Base-by-base conservation (phyloP, 2,113 vertebrate genomes). In the Cyprinodon brontotheroides region DNA sequence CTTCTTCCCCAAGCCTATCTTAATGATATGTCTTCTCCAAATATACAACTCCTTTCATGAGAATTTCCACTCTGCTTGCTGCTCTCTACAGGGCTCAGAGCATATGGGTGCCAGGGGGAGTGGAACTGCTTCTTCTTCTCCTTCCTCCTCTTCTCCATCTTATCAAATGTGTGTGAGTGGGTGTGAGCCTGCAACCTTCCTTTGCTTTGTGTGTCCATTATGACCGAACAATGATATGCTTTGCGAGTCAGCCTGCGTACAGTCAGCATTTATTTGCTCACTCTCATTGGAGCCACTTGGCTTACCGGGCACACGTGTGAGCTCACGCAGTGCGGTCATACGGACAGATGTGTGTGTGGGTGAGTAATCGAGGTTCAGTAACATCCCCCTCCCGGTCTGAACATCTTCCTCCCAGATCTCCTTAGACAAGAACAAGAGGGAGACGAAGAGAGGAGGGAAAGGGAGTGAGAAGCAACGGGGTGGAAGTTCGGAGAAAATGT, bases 21-120 rank as follows among this genome's bases (percentile, higher is more conserved):
- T 94, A 95, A 95, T 90, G 89, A 95, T 91, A 95, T 73, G 93
- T 92, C 94, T 95, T 94, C 92, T 92, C 93, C 95, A 95, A 96
- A 95, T 82, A 93, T 80, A 94, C 92, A 92, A 93, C 91, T 93
- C 90, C 90, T 96, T 96, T 95, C 95, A 95, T 96, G 94, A 95
- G 93, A 95, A 90, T 93, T 95, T 95, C 93, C 94, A 95, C 86
- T 86, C 89, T 79, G 76, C 90, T 86, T 38, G 61, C 95, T 90
- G 88, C 92, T 91, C 89, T 92, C 91, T 12, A 59, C 92, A 76
- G 93, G 80, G 77, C 94, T 83, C 61, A 86, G 91, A 79, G 80
- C 74, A 77, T 88, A 80, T 84, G 86, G 61, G 75, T 84, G 78
- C 83, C 81, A 84, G 84, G 80, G 79, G 68, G 84, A 22, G 70